Conservation (phyloP, 2,113 vertebrate species). For the Poeciliopsis retropinna region DNA sequence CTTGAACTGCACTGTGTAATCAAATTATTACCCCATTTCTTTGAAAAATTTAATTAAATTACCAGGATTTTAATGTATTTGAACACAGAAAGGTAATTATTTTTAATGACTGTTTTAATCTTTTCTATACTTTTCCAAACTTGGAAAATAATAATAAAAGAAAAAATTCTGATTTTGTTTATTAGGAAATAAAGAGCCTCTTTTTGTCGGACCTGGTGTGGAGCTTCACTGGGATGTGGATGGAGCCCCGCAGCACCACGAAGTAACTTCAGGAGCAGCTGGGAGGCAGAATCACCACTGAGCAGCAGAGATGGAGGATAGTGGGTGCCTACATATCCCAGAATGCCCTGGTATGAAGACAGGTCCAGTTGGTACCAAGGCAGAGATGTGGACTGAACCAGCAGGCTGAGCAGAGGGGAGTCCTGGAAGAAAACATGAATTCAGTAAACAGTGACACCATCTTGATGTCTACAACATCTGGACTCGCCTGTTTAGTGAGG, state of each 20-base stretch:
- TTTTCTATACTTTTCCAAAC: neutral
- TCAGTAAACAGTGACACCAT: neutral
- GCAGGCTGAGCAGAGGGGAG: conserved; percentile 87
- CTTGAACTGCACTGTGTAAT: too few species aligned
- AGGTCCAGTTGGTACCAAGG: conserved; percentile 93
- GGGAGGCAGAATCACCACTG: conserved; percentile 81
- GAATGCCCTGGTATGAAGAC: conserved; percentile 88
- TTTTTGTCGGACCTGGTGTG: conserved; percentile 83
- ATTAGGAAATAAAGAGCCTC: conserved; percentile 13
- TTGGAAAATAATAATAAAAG: neutral
- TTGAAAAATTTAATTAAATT: too few species aligned
- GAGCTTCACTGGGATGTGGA: conserved; percentile 70
- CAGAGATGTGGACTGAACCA: conserved; percentile 90
- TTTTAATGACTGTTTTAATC: neutral
- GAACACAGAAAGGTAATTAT: neutral
- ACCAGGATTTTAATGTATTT: too few species aligned
- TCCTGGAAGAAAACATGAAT: conserved; percentile 78
- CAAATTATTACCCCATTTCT: too few species aligned
- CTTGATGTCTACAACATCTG: neutral
- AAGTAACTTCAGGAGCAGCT: conserved; percentile 86
- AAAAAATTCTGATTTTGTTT: neutral
- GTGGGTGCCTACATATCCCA: conserved; percentile 90
- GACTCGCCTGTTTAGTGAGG: conserved; percentile 82
- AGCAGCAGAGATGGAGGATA: conserved; percentile 90
- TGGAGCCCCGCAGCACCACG: conserved; percentile 91